Conservation (phyloP, 2,113 vertebrate species). For the Chiloscyllium plagiosum region DNA sequence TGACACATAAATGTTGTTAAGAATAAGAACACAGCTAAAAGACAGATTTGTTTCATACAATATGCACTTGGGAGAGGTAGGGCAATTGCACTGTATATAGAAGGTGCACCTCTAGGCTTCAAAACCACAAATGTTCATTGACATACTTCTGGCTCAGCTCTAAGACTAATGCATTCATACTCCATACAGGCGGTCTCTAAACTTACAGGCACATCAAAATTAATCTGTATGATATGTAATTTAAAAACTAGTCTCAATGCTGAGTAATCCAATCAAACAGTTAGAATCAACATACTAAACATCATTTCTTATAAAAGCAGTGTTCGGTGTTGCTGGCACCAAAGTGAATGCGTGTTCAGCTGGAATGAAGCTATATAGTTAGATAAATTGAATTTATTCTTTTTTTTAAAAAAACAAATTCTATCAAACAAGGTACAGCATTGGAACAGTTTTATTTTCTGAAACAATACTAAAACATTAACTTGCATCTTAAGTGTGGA, state of each 20-base stretch:
- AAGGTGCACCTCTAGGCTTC: not conserved
- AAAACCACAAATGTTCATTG: not conserved
- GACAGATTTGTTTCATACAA: not conserved
- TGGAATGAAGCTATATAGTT: not conserved
- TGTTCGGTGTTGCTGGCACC: not conserved
- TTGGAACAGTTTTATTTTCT: constrained; percentile 25
- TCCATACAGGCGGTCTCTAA: not conserved
- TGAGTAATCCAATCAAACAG: not conserved
- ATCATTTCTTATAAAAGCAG: not conserved
- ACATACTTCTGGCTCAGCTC: not conserved
- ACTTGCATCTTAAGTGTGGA: not conserved
- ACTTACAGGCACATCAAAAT: not conserved
- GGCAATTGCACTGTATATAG: not conserved
- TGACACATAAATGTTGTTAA: not conserved
- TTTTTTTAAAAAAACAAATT: not conserved
- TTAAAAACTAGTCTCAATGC: not conserved
- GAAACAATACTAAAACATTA: not conserved
- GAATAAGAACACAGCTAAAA: not conserved
- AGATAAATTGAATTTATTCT: not conserved
- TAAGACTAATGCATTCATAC: not conserved
- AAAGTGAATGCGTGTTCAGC: not conserved
- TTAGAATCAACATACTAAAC: not conserved
- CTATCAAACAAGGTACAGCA: not conserved
- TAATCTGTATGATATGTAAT: not conserved
- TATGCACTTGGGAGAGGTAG: not conserved